Base-by-base conservation (phyloP, 2,797 vertebrate species). In the Pygocentrus nattereri region DNA sequence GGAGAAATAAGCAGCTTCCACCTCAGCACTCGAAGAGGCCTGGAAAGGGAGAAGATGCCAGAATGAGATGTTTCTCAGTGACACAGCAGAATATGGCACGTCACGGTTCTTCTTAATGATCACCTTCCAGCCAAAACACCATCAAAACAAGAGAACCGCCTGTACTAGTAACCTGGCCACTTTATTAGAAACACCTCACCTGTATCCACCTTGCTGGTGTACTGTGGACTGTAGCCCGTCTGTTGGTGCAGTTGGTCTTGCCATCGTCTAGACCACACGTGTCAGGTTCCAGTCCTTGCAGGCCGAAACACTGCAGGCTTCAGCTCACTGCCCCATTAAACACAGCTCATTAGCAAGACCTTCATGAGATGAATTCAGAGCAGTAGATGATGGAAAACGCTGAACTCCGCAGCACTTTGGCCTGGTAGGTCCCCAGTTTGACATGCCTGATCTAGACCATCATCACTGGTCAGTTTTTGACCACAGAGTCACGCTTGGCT, bases 71-170 rank as follows among this genome's bases (percentile, higher is more conserved):
- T 25, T 68, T 68, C 65, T 49, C 23, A n/a, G 31, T 38, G 30
- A 44, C 38, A 27, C 41, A 5, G 67, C 23, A 25, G 2, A 25
- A 49, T 13, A 11, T 15, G 38, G 65, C 25, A 56, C 56, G 25
- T 38, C 27, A 54, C 2, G 2, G 15, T 31, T 74, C 58, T 50
- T 59, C 61, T 54, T 61, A 72, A 64, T 30, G 67, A 79, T 71
- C 65, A 41, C 80, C 77, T 11, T 34, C 79, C 65, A 56, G 64
- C 64, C 30, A 52, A 76, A 58, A 67, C 44, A 61, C 68, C 74
- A 67, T 65, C 76, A 68, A 79, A 78, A 85, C 27, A 31, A 64
- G 27, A 2, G 6, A 31, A 11, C n/a, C 2, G 23, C 56, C 23
- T 25, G 0, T 5, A 54, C 23, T 8, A 12, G n/a, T 23, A 25